These are phyloP conservation scores for Lasioglossum oenotherae DNA, from an alignment of 2,888 invertebrate species.

Conservation along the genomic window DNA sequence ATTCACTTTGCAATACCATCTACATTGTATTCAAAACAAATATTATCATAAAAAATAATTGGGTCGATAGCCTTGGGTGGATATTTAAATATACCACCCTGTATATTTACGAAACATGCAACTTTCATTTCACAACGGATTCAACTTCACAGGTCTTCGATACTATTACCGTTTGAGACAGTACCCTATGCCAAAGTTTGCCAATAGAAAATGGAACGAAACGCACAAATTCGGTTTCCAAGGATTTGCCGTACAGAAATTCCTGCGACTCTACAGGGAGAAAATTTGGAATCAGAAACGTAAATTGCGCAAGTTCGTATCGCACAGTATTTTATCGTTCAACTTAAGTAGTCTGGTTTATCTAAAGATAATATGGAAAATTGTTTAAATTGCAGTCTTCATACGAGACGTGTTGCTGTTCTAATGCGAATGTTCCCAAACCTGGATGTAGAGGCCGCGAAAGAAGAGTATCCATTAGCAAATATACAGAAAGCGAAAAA, in stretches of 20 bases:
- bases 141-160: conserved; percentile 77
- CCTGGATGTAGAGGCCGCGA: conserved; percentile 89
- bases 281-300: conserved; percentile 87
- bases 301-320: conserved; percentile 86
- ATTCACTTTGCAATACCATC: too few species aligned
- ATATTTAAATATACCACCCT: too few species aligned
- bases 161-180: conserved; percentile 85
- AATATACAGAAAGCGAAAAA: conserved; percentile 89
- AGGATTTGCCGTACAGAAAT: conserved; percentile 88
- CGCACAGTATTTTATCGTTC: background rate
- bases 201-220: conserved; percentile 88
- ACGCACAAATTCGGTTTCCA: conserved; percentile 86
- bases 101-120: background rate
- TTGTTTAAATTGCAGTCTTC: conserved; percentile 76
- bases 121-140: background rate
- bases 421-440: conserved; percentile 90
- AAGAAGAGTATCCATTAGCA: conserved; percentile 90
- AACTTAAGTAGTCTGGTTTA: background rate
- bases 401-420: conserved; percentile 75
- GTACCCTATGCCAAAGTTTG: conserved; percentile 88
- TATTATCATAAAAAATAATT: too few species aligned
- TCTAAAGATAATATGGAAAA: conserved; percentile 10
- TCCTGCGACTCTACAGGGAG: conserved; percentile 88
- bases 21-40: too few species aligned
- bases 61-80: too few species aligned